Conservation (phyloP, 2,113 vertebrate genomes). For the Brachyhypopomus occidentalis region DNA sequence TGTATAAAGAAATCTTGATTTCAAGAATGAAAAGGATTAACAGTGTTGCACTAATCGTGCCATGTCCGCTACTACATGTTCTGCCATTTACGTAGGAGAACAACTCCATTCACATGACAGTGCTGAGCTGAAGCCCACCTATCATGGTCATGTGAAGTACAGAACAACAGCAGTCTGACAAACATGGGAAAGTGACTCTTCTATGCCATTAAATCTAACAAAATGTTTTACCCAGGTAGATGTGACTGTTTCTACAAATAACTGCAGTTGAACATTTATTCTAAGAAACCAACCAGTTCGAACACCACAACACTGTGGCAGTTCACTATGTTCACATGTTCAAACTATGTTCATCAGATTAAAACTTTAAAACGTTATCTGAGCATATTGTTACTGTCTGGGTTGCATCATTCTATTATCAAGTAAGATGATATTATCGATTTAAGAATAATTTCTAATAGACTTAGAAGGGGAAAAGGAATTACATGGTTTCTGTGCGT, state of each 20-base stretch:
- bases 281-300: background rate
- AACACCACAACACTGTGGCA: background rate
- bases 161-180: background rate
- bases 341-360: background rate
- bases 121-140: background rate
- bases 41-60: background rate
- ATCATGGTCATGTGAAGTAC: background rate
- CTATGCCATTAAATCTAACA: conserved; percentile 16
- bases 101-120: background rate
- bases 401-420: background rate
- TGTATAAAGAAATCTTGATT: background rate
- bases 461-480: background rate
- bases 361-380: background rate
- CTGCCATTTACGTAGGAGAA: background rate
- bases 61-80: background rate
- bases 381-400: background rate
- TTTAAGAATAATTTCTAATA: background rate
- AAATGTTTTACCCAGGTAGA: background rate
- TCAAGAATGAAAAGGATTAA: background rate
- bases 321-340: background rate
- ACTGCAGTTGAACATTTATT: background rate
- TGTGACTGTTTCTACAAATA: conserved; percentile 12
- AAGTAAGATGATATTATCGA: background rate
- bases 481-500: background rate
- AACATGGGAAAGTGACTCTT: conserved; percentile 22